phyloP scores from a whole-genome alignment of 2,113 vertebrate genomes.

The Xenopus tropicalis region UCB_Xtro_10.0 CM004451.2:13612501-13613000 shows the following conservation, averaged over 20 bases:
- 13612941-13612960: too few relatives aligned
- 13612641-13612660: constrained; percentile 46
- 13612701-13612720: constrained; percentile 47
- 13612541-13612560: constrained; percentile 59
- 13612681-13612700: constrained; percentile 55
- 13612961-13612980: too few relatives aligned
- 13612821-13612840: too few relatives aligned
- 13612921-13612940: too few relatives aligned
- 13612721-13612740: background rate
- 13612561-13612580: constrained; percentile 48
- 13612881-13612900: too few relatives aligned
- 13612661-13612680: constrained; percentile 43
- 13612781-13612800: background rate
- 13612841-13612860: background rate
- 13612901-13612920: too few relatives aligned
- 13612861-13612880: too few relatives aligned
- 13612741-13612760: background rate
- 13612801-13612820: background rate
- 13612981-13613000: too few relatives aligned
- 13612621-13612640: constrained; percentile 47
- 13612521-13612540: constrained; percentile 59
- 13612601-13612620: constrained; percentile 52
- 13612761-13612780: background rate
- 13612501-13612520: constrained; percentile 59
- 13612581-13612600: constrained; percentile 59